phyloP scores from a whole-genome alignment of 1,140 invertebrate genomes.

The Wiebesia pumilae region DNA sequence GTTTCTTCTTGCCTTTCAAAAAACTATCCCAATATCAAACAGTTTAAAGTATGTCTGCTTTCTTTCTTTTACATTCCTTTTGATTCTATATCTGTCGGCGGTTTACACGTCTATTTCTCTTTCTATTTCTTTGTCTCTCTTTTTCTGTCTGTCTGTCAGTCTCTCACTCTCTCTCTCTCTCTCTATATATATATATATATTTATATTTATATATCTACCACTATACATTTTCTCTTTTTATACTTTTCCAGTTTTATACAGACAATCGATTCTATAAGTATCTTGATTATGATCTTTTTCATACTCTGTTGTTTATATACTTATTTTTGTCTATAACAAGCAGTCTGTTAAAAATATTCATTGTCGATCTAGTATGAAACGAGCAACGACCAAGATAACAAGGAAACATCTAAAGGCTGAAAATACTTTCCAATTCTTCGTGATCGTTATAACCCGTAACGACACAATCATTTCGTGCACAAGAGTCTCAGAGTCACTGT shows the following conservation, averaged over 20 bases:
- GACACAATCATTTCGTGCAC: slow-evolving; percentile 55
- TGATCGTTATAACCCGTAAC: slow-evolving; percentile 67
- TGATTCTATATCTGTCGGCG: neutral
- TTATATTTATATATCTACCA: neutral
- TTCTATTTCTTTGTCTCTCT: neutral
- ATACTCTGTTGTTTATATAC: neutral
- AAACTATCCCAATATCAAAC: slow-evolving; percentile 47
- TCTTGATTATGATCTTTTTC: slow-evolving; percentile 10
- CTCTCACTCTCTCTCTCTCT: neutral
- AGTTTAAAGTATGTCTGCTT: slow-evolving; percentile 46
- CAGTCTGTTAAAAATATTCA: slow-evolving; percentile 1
- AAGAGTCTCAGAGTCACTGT: slow-evolving; percentile 47
- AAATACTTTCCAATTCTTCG: slow-evolving; percentile 61
- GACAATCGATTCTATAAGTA: slow-evolving; percentile 21
- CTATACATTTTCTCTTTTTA: neutral
- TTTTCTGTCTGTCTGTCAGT: neutral
- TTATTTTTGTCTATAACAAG: slow-evolving; percentile 29
- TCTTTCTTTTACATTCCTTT: neutral
- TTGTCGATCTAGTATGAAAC: slow-evolving; percentile 15
- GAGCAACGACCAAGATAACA: slow-evolving; percentile 61
- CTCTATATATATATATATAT: neutral
- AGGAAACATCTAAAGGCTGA: slow-evolving; percentile 57
- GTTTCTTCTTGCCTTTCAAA: slow-evolving; percentile 53
- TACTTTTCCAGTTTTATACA: slow-evolving; percentile 6
- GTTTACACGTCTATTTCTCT: neutral